These are phyloP conservation scores for Myrmecophaga tridactyla DNA, from an alignment of 2,113 vertebrate species.

Conservation along the genomic window DNA sequence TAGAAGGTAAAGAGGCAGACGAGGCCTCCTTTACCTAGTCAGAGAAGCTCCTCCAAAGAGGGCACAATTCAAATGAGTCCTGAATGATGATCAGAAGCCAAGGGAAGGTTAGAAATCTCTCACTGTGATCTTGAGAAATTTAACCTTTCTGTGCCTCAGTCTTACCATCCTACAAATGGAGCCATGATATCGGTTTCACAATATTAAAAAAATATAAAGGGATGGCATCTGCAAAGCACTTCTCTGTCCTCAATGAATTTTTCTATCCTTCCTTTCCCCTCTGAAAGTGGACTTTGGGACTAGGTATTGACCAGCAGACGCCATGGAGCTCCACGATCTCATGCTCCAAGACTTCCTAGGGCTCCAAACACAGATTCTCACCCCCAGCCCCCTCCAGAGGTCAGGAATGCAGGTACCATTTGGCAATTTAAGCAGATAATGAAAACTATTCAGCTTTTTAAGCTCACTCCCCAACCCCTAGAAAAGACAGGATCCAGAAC, in stretches of 20 bases:
- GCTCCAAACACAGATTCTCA: not conserved
- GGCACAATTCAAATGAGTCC: no score
- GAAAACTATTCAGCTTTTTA: not conserved
- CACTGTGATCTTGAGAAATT: not conserved
- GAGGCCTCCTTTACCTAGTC: not conserved
- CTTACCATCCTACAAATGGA: not conserved
- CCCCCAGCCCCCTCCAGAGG: not conserved
- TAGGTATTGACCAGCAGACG: not conserved
- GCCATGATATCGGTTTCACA: not conserved
- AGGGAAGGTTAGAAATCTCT: not conserved
- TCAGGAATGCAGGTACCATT: not conserved
- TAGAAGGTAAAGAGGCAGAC: not conserved
- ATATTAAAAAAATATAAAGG: not conserved
- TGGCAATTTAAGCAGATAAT: not conserved
- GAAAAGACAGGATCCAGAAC: not conserved
- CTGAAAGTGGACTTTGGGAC: not conserved
- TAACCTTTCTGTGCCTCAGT: not conserved
- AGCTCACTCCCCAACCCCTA: not conserved
- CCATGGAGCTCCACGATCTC: no score
- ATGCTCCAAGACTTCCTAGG: not conserved
- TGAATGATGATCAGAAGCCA: not conserved
- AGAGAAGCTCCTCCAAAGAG: not conserved
- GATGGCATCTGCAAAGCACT: fast-evolving
- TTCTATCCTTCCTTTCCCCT: not conserved
- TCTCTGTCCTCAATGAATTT: not conserved